A percentile compares a stretch with the other conserved stretches of the same genome.
Conservation (phyloP, 2,888 invertebrate species). For the Balanococcus diminutus region DNA sequence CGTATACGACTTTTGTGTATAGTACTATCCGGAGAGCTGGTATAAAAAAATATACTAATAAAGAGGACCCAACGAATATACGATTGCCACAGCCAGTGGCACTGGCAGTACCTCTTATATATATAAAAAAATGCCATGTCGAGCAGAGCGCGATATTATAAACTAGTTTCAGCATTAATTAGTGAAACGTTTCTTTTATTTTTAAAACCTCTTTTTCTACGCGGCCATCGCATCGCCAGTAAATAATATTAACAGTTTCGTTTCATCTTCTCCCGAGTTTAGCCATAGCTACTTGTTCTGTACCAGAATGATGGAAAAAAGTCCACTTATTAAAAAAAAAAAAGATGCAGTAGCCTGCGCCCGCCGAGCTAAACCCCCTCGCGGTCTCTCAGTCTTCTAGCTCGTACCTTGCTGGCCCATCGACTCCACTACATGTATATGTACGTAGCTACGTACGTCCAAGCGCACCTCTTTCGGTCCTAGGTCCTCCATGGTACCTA, state of each 20-base stretch:
- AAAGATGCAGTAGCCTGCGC: constrained; percentile 19
- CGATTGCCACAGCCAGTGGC: no score
- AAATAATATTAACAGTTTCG: constrained; percentile 52
- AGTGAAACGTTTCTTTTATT: constrained; percentile 42
- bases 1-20: background rate
- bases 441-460: background rate
- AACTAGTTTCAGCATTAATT: constrained; percentile 43
- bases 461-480: background rate
- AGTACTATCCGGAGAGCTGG: background rate
- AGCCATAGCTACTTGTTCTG: background rate
- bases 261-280: constrained; percentile 43
- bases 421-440: background rate
- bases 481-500: background rate
- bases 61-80: background rate
- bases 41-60: background rate
- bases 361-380: background rate
- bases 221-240: background rate
- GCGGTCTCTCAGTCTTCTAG: background rate
- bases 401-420: background rate
- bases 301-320: background rate
- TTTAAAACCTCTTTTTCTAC: background rate
- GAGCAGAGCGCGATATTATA: background rate
- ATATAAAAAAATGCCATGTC: background rate
- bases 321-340: background rate
- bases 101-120: background rate